These are phyloP conservation scores for Alouatta palliata DNA, from an alignment of 2,113 vertebrate genomes.

Conservation along the genomic window DNA sequence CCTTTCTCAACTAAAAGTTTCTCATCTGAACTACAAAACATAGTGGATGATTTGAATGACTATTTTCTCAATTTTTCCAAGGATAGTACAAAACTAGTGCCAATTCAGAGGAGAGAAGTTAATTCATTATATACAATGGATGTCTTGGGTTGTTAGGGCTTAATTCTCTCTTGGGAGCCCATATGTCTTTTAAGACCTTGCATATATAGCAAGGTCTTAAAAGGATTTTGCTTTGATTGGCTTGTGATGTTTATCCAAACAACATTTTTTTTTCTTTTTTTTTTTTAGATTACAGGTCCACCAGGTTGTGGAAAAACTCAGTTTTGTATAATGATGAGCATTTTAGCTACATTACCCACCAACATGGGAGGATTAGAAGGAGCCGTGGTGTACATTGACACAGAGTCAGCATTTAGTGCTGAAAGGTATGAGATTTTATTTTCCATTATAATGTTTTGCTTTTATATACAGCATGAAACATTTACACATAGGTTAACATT, in stretches of 20 bases:
- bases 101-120: background rate
- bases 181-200: no score
- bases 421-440: conserved; percentile 85
- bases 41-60: background rate
- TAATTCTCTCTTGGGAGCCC: background rate
- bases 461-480: background rate
- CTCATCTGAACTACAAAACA: background rate
- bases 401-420: conserved; percentile 90
- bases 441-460: conserved; percentile 8
- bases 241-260: conserved; percentile 26
- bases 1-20: background rate
- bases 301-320: conserved; percentile 93
- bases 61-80: background rate
- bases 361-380: conserved; percentile 88
- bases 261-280: conserved; percentile 17
- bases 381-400: conserved; percentile 89
- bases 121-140: background rate
- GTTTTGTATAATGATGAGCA: conserved; percentile 90
- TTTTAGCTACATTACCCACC: conserved; percentile 87
- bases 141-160: background rate
- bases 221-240: conserved; percentile 42
- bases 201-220: background rate
- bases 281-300: conserved; percentile 88
- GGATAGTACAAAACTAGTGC: background rate
- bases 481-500: conserved; percentile 39